Evolutionary conservation across 1,140 invertebrate species (phyloP).

Genomic region (Planococcus citri): DNA sequence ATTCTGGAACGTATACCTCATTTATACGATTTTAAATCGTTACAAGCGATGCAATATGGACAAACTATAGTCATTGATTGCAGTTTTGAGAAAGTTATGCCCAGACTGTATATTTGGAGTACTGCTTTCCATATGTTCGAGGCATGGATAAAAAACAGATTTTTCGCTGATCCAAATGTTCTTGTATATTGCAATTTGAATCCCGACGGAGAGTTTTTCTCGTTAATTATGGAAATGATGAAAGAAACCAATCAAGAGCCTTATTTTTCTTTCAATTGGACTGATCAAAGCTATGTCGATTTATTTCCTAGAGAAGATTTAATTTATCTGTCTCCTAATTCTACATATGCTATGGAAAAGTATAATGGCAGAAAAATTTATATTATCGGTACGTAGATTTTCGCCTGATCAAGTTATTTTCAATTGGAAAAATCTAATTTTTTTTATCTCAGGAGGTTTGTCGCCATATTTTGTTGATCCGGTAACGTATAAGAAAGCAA

Average conservation of each 20-base stretch:
- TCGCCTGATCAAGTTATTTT: not conserved
- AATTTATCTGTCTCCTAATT: conserved; percentile 78
- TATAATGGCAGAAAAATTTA: conserved; percentile 69
- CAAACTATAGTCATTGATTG: conserved; percentile 68
- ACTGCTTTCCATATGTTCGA: conserved; percentile 60
- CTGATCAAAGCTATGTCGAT: conserved; percentile 63
- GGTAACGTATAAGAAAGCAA: conserved; percentile 76
- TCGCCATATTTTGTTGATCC: conserved; percentile 41
- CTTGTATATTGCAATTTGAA: conserved; percentile 60
- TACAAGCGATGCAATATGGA: conserved; percentile 48
- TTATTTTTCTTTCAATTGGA: conserved; percentile 59
- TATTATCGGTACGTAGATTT: conserved; percentile 53
- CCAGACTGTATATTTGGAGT: conserved; percentile 46
- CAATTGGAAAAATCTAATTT: not conserved
- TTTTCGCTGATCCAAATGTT: conserved; percentile 57
- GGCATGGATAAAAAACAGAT: conserved; percentile 56
- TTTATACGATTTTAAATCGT: conserved; percentile 24
- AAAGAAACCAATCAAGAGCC: conserved; percentile 48
- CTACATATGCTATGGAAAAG: conserved; percentile 45
- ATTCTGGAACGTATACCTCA: not conserved
- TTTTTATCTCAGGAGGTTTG: not conserved
- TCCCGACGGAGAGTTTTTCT: conserved; percentile 37
- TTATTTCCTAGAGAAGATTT: conserved; percentile 67
- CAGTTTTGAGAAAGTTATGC: conserved; percentile 66
- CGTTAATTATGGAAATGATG: conserved; percentile 45